Percentiles rank a stretch among this genome's conserved stretches.
Evolutionary conservation across 2,888 invertebrate genomes (phyloP).

Genomic region (Thecophora atra): DNA sequence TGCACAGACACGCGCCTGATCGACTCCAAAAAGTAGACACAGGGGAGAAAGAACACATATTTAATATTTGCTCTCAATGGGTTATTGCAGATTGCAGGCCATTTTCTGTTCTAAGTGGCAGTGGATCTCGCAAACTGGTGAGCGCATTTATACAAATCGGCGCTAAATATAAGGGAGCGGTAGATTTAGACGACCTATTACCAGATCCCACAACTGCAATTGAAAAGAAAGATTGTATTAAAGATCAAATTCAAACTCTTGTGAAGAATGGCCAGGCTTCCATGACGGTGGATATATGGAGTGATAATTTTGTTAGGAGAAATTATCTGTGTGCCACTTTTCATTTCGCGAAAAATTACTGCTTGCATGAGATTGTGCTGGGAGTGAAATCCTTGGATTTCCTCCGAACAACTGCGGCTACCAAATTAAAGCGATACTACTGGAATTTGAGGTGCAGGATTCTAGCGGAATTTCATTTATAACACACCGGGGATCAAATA

Average conservation of each 20-base stretch:
- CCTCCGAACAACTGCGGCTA: conserved; percentile 35
- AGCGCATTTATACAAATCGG: conserved; percentile 44
- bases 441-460: conserved; percentile 39
- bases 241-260: conserved; percentile 33
- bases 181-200: conserved; percentile 41
- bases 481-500: conserved; percentile 35
- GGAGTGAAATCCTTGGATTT: conserved; percentile 45
- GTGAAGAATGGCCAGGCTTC: conserved; percentile 39
- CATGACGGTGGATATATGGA: conserved; percentile 44
- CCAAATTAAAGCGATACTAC: conserved; percentile 35
- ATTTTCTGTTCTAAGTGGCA: conserved; percentile 28
- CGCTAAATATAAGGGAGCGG: conserved; percentile 40
- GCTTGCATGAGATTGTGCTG: conserved; percentile 39
- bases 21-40: conserved; percentile 19
- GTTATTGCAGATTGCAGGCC: conserved; percentile 34
- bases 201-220: conserved; percentile 39
- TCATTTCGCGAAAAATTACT: conserved; percentile 43
- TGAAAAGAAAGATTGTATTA: conserved; percentile 37
- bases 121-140: conserved; percentile 26
- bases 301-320: conserved; percentile 43
- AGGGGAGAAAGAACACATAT: conserved; percentile 17
- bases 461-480: conserved; percentile 38
- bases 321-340: conserved; percentile 43
- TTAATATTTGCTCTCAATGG: conserved; percentile 23
- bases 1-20: neutral